A percentile compares a stretch with the other conserved stretches of the same genome.
Conservation (phyloP, 2,888 invertebrate species). For the Epirrhoe alternata region DNA sequence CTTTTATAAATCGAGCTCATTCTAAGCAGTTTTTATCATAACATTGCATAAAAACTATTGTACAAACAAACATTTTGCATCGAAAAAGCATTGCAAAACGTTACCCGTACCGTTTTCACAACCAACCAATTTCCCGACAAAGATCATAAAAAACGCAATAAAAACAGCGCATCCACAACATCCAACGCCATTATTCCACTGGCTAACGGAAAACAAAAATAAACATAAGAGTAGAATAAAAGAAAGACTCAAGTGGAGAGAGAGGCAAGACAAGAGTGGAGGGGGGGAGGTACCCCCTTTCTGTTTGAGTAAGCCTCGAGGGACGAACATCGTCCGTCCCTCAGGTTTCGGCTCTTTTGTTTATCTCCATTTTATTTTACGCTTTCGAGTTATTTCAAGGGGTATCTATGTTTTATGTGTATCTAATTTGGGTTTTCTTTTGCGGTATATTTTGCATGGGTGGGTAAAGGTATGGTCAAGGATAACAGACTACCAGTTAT, state of each 20-base stretch:
- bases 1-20: background rate
- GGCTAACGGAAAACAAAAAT: slow-evolving; percentile 83
- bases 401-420: slow-evolving; percentile 38
- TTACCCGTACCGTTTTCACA: slow-evolving; percentile 16
- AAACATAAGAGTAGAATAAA: slow-evolving; percentile 82
- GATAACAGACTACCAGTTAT: background rate
- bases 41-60: background rate
- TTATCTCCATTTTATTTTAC: slow-evolving; percentile 72
- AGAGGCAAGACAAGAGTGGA: slow-evolving; percentile 56
- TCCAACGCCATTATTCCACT: slow-evolving; percentile 76
- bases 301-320: slow-evolving; percentile 55
- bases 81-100: background rate
- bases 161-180: slow-evolving; percentile 57
- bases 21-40: background rate
- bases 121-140: slow-evolving; percentile 32
- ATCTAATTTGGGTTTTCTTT: slow-evolving; percentile 33
- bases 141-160: slow-evolving; percentile 38
- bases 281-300: slow-evolving; percentile 37
- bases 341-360: slow-evolving; percentile 69
- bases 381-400: slow-evolving; percentile 51
- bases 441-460: slow-evolving; percentile 17
- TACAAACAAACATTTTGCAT: background rate
- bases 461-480: slow-evolving; percentile 13
- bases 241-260: slow-evolving; percentile 80
- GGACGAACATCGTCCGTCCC: slow-evolving; percentile 59